Percentiles rank a stretch among this genome's conserved stretches.
Conservation (phyloP, 2,888 invertebrate genomes). For the Dermolepida albohirtum region DNA sequence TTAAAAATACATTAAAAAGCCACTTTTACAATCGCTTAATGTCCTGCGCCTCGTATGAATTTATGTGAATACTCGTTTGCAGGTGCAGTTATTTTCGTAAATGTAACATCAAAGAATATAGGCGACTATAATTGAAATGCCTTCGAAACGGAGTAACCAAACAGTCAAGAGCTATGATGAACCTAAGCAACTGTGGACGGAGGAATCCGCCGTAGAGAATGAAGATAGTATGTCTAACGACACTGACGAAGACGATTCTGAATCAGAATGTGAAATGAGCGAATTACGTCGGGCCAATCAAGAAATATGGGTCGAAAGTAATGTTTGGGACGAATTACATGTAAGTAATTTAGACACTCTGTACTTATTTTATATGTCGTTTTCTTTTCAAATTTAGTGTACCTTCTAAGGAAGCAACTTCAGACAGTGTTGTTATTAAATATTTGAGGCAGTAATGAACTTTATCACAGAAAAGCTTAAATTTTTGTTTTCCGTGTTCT, state of each 20-base stretch:
- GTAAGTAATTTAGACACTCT: slow-evolving; percentile 50
- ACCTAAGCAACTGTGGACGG: slow-evolving; percentile 38
- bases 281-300: slow-evolving; percentile 45
- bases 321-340: slow-evolving; percentile 56
- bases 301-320: slow-evolving; percentile 61
- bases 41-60: not conserved
- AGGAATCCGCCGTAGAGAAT: slow-evolving; percentile 41
- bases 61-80: slow-evolving; percentile 14
- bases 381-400: not conserved
- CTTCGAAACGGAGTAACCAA: slow-evolving; percentile 20
- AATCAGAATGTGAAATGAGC: slow-evolving; percentile 61
- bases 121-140: slow-evolving; percentile 33
- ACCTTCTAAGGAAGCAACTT: too few relatives aligned
- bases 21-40: not conserved
- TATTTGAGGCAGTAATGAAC: too few relatives aligned
- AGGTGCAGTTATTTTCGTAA: slow-evolving; percentile 29
- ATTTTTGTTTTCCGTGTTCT: too few relatives aligned
- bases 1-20: too few relatives aligned
- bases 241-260: slow-evolving; percentile 65
- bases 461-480: too few relatives aligned
- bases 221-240: slow-evolving; percentile 67
- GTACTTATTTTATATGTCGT: not conserved
- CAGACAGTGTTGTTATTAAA: too few relatives aligned
- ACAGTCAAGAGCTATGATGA: slow-evolving; percentile 29
- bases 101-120: slow-evolving; percentile 27